phyloP scores from a whole-genome alignment of 2,797 vertebrate genomes.

The Pseudomugil tenellus region DNA sequence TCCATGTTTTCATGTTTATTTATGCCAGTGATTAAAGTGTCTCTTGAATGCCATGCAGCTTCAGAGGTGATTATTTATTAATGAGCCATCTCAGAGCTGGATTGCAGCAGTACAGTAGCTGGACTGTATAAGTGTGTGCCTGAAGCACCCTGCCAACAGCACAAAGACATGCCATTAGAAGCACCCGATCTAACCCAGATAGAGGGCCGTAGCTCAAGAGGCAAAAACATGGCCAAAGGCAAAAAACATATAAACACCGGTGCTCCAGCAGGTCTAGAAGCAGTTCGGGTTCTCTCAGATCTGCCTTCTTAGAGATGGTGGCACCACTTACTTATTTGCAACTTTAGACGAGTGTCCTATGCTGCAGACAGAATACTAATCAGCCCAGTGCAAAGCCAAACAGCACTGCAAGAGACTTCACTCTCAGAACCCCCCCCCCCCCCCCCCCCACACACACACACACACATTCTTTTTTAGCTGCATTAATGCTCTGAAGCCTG shows the following conservation, averaged over 20 bases:
- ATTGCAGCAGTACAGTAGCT: slow-evolving; percentile 41
- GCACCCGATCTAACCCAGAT: slow-evolving; percentile 63
- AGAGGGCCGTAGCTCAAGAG: slow-evolving; percentile 50
- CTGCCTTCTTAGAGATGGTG: slow-evolving; percentile 43
- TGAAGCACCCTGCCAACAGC: slow-evolving; percentile 59
- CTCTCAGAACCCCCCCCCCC: slow-evolving; percentile 50
- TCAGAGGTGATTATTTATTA: slow-evolving; percentile 50
- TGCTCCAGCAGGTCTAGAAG: slow-evolving; percentile 42
- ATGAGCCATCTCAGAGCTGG: slow-evolving; percentile 37
- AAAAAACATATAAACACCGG: slow-evolving; percentile 45
- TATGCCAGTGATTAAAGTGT: slow-evolving; percentile 46
- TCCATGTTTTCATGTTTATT: slow-evolving; percentile 36
- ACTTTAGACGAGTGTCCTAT: slow-evolving; percentile 77
- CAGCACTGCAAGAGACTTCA: slow-evolving; percentile 53
- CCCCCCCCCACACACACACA: too few relatives aligned
- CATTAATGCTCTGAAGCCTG: slow-evolving; percentile 62
- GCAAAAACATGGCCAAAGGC: slow-evolving; percentile 52
- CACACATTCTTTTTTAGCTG: slow-evolving; percentile 53
- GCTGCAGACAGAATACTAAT: slow-evolving; percentile 83
- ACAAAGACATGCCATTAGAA: slow-evolving; percentile 66
- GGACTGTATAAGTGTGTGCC: slow-evolving; percentile 33
- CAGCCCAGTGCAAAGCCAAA: slow-evolving; percentile 71
- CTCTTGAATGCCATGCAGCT: slow-evolving; percentile 19
- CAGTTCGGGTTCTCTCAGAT: slow-evolving; percentile 45
- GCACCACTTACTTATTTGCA: slow-evolving; percentile 61